Evolutionary conservation across 2,888 invertebrate species (phyloP).

Genomic region (Elaeidobius kamerunicus): DNA sequence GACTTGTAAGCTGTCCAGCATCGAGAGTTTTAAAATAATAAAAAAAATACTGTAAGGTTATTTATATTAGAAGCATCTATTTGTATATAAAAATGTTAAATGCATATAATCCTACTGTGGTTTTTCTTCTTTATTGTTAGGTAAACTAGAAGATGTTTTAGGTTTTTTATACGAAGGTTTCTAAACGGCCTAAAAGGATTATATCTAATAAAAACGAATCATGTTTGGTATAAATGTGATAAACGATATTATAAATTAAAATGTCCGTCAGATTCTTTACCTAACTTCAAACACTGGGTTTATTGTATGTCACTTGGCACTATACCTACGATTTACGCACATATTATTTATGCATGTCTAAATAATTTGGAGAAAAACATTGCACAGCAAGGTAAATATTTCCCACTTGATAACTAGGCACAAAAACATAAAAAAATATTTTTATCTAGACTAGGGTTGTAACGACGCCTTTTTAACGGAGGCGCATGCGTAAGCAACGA

Average conservation of each 20-base stretch:
- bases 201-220: conserved; percentile 27
- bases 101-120: neutral
- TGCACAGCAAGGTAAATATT: too few relatives aligned
- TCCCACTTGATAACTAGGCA: too few relatives aligned
- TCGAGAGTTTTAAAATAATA: too few relatives aligned
- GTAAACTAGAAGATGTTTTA: conserved; percentile 8
- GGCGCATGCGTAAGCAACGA: too few relatives aligned
- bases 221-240: conserved; percentile 37
- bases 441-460: too few relatives aligned
- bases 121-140: neutral
- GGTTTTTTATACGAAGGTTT: conserved; percentile 27
- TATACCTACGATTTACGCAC: conserved; percentile 31
- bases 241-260: conserved; percentile 32
- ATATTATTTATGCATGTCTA: conserved; percentile 8
- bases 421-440: too few relatives aligned
- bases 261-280: conserved; percentile 42
- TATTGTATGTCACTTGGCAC: conserved; percentile 48
- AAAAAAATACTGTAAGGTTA: conserved; percentile 19
- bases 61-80: conserved; percentile 16
- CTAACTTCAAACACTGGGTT: conserved; percentile 40
- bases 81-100: conserved; percentile 12
- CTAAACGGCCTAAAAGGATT: conserved; percentile 39
- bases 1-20: too few relatives aligned
- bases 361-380: too few relatives aligned
- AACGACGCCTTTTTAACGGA: too few relatives aligned